Base-by-base conservation (phyloP, 1,140 invertebrate genomes). In the Scaptomyza graminum region DNA sequence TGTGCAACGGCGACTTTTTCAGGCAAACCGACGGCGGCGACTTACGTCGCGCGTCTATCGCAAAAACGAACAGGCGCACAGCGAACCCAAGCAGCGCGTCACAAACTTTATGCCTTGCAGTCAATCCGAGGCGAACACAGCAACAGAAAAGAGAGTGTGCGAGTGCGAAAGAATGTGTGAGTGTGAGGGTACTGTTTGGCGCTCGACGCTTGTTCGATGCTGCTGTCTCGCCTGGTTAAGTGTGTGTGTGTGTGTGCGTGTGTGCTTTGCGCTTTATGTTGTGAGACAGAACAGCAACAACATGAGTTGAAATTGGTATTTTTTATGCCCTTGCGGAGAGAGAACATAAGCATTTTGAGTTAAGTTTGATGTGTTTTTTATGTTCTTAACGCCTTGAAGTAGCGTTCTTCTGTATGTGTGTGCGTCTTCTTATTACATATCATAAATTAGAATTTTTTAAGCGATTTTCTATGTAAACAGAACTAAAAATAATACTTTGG, bases 41-140 rank as follows among this genome's bases (percentile, higher is more conserved):
- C 82, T 85, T 87, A 85, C 88, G 89, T 90, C 89, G 88, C 88
- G 83, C 90, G 82, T 91, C 90, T 91, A 91, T 91, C 90, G 90
- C 90, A 88, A 91, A 91, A 90, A 85, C 62, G 69, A 91, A 90
- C 83, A 91, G 90, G 90, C 74, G 68, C 59, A 46, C 89, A 90
- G 89, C 51, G 65, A 54, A 16, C 12, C 5, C 4, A 1, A 74
- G 64, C 52, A 64, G 57, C 49, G 9, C 39, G 50, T 65, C 15
- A 18, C 50, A 43, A 50, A 5, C 28, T 52, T 34, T 46, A 28
- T 28, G 28, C 28, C 28, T 28, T 22, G 18, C 31, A 9, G 31
- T 51, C 31, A 9, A 8, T 51, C 39, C 37, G 37, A 54, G 31
- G 18, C 63, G 16, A 39, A 11, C 16, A 47, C 47, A 37, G 3